Evolutionary conservation across 1,140 invertebrate genomes (phyloP).

Genomic region (Sitophilus oryzae): DNA sequence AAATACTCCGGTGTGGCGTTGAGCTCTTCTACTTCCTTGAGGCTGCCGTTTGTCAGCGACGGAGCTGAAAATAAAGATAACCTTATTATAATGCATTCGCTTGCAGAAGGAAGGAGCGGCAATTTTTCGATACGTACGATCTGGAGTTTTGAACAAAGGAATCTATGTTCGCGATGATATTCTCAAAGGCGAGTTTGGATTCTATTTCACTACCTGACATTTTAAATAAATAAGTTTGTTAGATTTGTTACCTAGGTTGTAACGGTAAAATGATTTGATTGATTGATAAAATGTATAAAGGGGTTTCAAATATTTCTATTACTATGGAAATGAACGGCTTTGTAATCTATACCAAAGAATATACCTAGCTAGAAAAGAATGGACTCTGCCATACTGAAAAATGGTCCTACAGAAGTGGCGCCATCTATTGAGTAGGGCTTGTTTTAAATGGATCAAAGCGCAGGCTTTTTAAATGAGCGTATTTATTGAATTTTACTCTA

Average conservation of each 20-base stretch:
- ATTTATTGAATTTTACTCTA: no score
- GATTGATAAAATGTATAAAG: no score
- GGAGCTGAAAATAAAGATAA: conserved; percentile 39
- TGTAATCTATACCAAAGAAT: no score
- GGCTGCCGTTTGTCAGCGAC: conserved; percentile 36
- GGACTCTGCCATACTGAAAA: no score
- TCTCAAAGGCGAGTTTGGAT: background rate
- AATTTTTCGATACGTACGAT: conserved; percentile 8
- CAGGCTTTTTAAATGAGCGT: no score
- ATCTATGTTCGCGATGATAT: conserved; percentile 3
- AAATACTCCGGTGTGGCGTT: conserved; percentile 43
- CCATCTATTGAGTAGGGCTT: no score
- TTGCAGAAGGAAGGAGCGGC: background rate
- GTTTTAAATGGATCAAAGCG: no score
- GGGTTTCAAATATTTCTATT: background rate
- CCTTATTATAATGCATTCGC: background rate
- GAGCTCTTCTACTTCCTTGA: conserved; percentile 35
- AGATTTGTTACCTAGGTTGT: conserved; percentile 22
- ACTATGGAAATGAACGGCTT: no score
- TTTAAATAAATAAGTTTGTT: conserved; percentile 14
- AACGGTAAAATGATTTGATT: conserved; percentile 2
- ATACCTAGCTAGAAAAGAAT: no score
- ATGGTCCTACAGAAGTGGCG: no score
- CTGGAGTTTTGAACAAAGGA: conserved; percentile 8
- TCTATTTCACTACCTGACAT: conserved; percentile 11